Conservation (phyloP, 1,140 invertebrate species). For the Argopecten irradians region DNA sequence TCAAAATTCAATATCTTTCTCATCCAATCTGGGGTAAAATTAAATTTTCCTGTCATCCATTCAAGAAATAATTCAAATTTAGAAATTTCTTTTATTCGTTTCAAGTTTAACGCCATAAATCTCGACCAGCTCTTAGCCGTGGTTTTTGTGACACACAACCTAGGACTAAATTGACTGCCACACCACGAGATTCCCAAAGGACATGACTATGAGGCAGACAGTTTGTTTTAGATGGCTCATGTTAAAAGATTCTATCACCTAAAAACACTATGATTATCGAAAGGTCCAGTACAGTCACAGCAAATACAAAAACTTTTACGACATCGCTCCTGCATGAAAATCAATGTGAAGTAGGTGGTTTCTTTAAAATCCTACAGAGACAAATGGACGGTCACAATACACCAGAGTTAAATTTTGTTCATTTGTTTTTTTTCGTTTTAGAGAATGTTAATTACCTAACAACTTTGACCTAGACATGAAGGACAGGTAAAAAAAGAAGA, state of each 20-base stretch:
- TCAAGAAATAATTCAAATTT: constrained; percentile 1
- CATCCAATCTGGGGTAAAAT: neutral
- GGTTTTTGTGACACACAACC: constrained; percentile 6
- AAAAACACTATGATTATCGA: neutral
- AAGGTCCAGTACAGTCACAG: neutral
- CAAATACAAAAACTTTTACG: neutral
- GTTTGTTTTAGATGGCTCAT: neutral
- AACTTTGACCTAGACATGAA: too few relatives aligned
- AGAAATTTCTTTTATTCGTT: neutral
- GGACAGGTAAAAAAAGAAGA: too few relatives aligned
- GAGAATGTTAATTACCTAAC: too few relatives aligned
- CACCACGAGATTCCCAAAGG: neutral
- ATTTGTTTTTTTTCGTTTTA: too few relatives aligned
- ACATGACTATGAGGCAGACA: neutral
- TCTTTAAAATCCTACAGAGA: too few relatives aligned
- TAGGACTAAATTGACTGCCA: neutral
- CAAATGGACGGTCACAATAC: too few relatives aligned
- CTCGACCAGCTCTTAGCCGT: neutral
- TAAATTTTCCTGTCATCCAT: neutral
- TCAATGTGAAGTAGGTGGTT: neutral
- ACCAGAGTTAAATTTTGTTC: too few relatives aligned
- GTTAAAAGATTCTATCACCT: neutral
- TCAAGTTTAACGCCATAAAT: neutral
- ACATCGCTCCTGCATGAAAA: neutral
- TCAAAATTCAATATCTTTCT: neutral